These are phyloP conservation scores for Eurystomus gularis DNA, from an alignment of 2,113 vertebrate genomes.

Conservation along the genomic window DNA sequence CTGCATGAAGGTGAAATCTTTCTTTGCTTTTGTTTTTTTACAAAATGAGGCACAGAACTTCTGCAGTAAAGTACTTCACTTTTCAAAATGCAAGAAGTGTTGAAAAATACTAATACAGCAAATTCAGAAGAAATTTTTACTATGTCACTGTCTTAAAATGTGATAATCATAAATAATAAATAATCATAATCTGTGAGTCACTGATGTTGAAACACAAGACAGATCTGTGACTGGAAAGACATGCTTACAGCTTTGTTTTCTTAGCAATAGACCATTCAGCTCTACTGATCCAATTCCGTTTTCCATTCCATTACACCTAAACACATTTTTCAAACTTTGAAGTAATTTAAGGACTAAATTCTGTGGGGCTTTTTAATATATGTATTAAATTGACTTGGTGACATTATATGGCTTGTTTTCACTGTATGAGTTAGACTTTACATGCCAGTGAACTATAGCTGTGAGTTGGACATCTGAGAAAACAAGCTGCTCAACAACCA, in stretches of 20 bases:
- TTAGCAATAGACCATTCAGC: neutral
- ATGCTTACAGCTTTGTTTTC: slow-evolving; percentile 38
- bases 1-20: neutral
- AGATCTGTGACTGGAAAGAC: neutral
- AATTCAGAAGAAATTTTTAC: neutral
- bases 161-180: too few species aligned
- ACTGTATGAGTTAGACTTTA: slow-evolving; percentile 41
- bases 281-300: neutral
- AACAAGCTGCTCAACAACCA: slow-evolving; percentile 65
- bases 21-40: neutral
- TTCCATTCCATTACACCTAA: neutral
- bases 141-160: neutral
- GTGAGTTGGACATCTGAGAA: slow-evolving; percentile 66
- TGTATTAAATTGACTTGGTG: slow-evolving; percentile 30
- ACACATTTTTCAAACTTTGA: slow-evolving; percentile 19
- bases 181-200: neutral
- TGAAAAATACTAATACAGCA: neutral
- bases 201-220: neutral
- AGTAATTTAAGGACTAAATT: slow-evolving; percentile 51
- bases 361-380: neutral
- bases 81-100: neutral
- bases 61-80: neutral
- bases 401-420: slow-evolving; percentile 46
- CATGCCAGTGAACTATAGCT: slow-evolving; percentile 58
- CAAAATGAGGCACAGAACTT: neutral